These are phyloP conservation scores for Amphilophus citrinellus DNA, from an alignment of 2,113 vertebrate genomes.

Conservation along the genomic window DNA sequence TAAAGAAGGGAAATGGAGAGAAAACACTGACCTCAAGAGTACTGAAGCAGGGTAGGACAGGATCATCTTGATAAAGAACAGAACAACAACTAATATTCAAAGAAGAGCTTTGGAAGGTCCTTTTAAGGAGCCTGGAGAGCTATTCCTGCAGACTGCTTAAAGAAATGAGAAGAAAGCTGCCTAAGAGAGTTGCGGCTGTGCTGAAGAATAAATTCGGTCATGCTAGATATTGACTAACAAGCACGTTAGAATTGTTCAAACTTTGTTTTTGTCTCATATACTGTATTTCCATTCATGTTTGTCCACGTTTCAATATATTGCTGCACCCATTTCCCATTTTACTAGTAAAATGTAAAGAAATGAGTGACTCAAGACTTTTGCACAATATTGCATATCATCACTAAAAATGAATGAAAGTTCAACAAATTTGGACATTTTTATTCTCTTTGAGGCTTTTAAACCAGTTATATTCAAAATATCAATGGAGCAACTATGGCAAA, in stretches of 20 bases:
- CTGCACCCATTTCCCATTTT: not conserved
- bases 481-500: not conserved
- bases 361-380: not conserved
- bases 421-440: too few relatives aligned
- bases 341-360: not conserved
- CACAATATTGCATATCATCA: not conserved
- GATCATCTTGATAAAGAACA: not conserved
- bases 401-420: too few relatives aligned
- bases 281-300: too few relatives aligned
- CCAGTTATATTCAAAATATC: too few relatives aligned
- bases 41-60: not conserved
- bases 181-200: not conserved
- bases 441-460: too few relatives aligned
- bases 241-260: not conserved
- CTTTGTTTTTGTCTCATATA: not conserved
- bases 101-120: not conserved
- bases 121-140: not conserved
- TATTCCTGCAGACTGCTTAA: not conserved
- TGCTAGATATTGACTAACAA: not conserved
- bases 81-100: not conserved
- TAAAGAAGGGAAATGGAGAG: not conserved
- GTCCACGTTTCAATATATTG: too few relatives aligned
- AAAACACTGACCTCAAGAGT: not conserved
- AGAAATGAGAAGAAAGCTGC: not conserved
- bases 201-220: not conserved